Evolutionary conservation across 2,113 vertebrate genomes (phyloP).

Genomic region (Heliornis fulica): DNA sequence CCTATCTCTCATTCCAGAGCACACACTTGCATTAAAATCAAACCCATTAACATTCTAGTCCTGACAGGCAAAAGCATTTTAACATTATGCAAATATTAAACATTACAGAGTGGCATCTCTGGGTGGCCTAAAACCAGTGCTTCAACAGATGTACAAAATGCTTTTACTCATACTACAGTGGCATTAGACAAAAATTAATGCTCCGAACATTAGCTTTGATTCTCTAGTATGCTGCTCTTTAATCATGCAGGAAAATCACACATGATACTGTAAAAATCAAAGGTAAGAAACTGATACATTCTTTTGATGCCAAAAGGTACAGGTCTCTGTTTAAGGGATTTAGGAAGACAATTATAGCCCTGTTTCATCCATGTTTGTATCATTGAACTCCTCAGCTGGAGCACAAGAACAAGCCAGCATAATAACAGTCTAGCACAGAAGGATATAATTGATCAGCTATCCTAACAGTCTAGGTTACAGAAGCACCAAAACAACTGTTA

Average conservation of each 20-base stretch:
- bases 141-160: background rate
- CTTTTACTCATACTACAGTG: background rate
- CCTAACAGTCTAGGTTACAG: background rate
- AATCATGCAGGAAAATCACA: background rate
- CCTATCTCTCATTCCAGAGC: background rate
- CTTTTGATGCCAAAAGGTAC: background rate
- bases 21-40: background rate
- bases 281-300: background rate
- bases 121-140: background rate
- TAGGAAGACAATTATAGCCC: background rate
- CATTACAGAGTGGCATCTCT: background rate
- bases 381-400: background rate
- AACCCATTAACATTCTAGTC: background rate
- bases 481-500: background rate
- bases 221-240: background rate
- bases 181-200: background rate
- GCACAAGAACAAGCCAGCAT: background rate
- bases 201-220: background rate
- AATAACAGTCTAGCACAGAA: background rate
- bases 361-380: background rate
- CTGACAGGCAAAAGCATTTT: background rate
- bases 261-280: background rate
- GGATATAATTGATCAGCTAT: background rate
- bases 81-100: background rate
- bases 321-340: background rate